Evolutionary conservation across 2,797 vertebrate genomes (phyloP).

Genomic region (Nannoperca australis): DNA sequence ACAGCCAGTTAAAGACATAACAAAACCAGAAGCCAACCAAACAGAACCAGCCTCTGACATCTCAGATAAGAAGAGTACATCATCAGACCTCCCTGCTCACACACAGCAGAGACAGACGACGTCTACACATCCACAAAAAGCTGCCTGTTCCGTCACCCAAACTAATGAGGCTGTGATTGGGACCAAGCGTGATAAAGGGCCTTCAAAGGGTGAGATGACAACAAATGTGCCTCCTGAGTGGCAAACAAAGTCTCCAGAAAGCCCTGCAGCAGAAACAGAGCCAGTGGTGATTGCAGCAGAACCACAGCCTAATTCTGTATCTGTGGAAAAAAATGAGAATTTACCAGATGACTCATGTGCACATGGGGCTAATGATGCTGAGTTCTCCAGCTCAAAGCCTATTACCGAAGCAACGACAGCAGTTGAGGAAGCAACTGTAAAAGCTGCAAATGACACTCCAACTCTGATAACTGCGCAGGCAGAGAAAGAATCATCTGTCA

Average conservation of each 20-base stretch:
- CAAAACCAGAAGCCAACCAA: constrained; percentile 29
- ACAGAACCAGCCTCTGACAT: constrained; percentile 11
- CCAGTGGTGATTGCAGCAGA: constrained; percentile 29
- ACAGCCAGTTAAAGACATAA: constrained; percentile 11
- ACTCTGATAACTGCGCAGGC: neutral
- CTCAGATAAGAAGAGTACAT: constrained; percentile 1
- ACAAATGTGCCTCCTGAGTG: constrained; percentile 38
- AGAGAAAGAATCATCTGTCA: constrained; percentile 5
- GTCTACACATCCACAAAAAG: constrained; percentile 33
- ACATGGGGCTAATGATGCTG: constrained; percentile 62
- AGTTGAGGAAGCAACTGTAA: constrained; percentile 41
- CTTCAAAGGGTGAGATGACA: constrained; percentile 12
- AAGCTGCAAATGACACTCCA: constrained; percentile 37
- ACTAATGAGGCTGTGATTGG: constrained; percentile 51
- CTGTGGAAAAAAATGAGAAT: constrained; percentile 70
- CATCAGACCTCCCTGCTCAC: constrained; percentile 26
- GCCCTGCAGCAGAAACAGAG: constrained; percentile 39
- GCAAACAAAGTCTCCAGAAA: constrained; percentile 47
- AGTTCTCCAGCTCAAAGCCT: constrained; percentile 41
- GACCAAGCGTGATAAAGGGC: constrained; percentile 38
- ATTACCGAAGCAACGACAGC: constrained; percentile 38
- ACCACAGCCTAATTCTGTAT: constrained; percentile 52
- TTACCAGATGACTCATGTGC: constrained; percentile 71
- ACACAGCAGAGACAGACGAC: constrained; percentile 8
- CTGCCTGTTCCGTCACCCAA: constrained; percentile 8